Evolutionary conservation across 23 tunicate species (phyloP), one percentile per base, ranked within the genome.

Genomic region (Phallusia fumigata): DNA sequence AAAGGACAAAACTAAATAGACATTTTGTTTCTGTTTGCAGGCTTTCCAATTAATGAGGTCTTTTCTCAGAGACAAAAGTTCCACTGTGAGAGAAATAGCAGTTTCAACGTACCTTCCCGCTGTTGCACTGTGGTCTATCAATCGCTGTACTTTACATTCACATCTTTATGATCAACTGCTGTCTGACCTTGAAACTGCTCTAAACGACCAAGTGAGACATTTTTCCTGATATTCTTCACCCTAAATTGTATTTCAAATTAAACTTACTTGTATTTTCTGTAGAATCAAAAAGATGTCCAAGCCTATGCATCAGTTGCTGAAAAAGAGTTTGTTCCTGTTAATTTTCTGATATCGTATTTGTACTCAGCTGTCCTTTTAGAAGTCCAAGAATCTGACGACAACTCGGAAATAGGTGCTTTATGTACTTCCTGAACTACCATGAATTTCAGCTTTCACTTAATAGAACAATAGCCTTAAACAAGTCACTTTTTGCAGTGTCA

Each of bases 101-200:
- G 52, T 79, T 30, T 35, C 31, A 0, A 40, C 75, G 31, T 50
- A 86, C 16, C 81, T 91, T 1, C 96, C 96, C 36, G 82, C 89
- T 24, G 33, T 85, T 36, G 96, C 90, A 18, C 64, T 74, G 76
- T 86, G 89, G 90, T 35, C 90, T 31, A 34, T 78, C 36, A 83
- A 82, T 32, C 74, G 84, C 21, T 53, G 87, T 22, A 82, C 64
- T 35, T 52, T 91, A 16, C 87, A 82, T 47, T 53, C 65, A 12
- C 81, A 86, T 64, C 50, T 91, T 30, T 73, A 49, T n/a, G 80
- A 82, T 58, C 74, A 35, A 47, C 75, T 88, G 0, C 84, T 79
- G 40, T 44, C 49, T 33, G 34, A 28, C 53, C 33, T 90, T 73
- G 87, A 81, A 79, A 45, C 8, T 58, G 69, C 69, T 58, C 69